phyloP scores from a whole-genome alignment of 2,797 vertebrate species.

The Cuniculus paca region DNA sequence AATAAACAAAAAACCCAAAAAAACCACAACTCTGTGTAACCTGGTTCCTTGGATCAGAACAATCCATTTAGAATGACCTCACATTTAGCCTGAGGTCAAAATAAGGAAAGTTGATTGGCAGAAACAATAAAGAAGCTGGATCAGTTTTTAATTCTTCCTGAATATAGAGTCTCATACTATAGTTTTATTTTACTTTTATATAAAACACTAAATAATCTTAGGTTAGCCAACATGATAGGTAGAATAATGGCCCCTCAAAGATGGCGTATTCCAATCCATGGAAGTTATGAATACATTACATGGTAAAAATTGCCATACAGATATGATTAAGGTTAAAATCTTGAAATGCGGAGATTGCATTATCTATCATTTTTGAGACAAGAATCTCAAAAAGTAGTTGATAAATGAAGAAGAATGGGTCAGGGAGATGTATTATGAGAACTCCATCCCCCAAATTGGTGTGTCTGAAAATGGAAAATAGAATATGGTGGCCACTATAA shows the following conservation, averaged over 20 bases:
- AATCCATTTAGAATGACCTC: not conserved
- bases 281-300: not conserved
- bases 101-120: not conserved
- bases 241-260: not conserved
- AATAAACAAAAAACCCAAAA: not conserved
- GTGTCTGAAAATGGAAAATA: not conserved
- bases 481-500: not conserved
- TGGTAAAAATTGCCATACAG: not conserved
- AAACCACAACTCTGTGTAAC: not conserved
- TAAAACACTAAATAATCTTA: not conserved
- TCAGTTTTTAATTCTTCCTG: not conserved
- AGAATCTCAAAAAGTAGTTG: not conserved
- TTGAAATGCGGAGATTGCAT: not conserved
- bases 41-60: not conserved
- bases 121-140: not conserved
- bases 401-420: not conserved
- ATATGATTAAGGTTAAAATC: not conserved
- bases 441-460: not conserved
- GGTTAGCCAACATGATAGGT: not conserved
- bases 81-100: not conserved
- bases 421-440: not conserved
- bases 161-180: not conserved
- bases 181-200: not conserved
- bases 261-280: not conserved
- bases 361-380: not conserved